Evolutionary conservation across 2,113 vertebrate genomes (phyloP).

Genomic region (Myxocyprinus asiaticus): DNA sequence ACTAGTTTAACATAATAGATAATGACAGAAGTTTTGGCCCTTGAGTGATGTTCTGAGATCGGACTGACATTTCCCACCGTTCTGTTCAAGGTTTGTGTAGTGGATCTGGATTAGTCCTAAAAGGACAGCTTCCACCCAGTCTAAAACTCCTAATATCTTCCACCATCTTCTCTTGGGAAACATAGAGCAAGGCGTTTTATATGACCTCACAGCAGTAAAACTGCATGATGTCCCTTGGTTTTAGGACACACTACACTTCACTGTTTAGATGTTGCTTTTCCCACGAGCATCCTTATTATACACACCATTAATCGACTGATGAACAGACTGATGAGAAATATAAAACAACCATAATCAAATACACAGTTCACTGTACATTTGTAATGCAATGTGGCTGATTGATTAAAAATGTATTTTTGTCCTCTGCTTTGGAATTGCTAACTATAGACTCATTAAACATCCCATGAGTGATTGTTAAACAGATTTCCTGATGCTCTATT

Average conservation of each 20-base stretch:
- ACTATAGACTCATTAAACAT: conserved; percentile 35
- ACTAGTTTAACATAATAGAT: conserved; percentile 10
- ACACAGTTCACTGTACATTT: not conserved
- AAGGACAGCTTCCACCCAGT: not conserved
- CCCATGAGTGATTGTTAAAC: conserved; percentile 40
- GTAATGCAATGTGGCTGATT: conserved; percentile 21
- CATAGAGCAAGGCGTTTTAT: conserved; percentile 33
- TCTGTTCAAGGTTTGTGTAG: not conserved
- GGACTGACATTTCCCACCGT: conserved; percentile 4
- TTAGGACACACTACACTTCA: conserved; percentile 47
- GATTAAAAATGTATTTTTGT: conserved; percentile 16
- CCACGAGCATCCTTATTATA: conserved; percentile 42
- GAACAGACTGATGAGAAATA: conserved; percentile 10
- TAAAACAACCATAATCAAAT: conserved; percentile 28
- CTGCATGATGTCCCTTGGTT: conserved; percentile 57
- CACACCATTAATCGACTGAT: conserved; percentile 47
- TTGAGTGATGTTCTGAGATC: not conserved
- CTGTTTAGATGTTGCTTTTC: conserved; percentile 43
- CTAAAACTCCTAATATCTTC: conserved; percentile 44
- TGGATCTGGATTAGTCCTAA: not conserved
- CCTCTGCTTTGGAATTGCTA: conserved; percentile 14
- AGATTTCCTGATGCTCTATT: conserved; percentile 48
- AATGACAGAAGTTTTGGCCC: not conserved
- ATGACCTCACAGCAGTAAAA: conserved; percentile 52
- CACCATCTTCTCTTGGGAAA: conserved; percentile 23